These are phyloP conservation scores for Lymantria dispar DNA, from an alignment of 2,888 invertebrate genomes.

Conservation along the genomic window DNA sequence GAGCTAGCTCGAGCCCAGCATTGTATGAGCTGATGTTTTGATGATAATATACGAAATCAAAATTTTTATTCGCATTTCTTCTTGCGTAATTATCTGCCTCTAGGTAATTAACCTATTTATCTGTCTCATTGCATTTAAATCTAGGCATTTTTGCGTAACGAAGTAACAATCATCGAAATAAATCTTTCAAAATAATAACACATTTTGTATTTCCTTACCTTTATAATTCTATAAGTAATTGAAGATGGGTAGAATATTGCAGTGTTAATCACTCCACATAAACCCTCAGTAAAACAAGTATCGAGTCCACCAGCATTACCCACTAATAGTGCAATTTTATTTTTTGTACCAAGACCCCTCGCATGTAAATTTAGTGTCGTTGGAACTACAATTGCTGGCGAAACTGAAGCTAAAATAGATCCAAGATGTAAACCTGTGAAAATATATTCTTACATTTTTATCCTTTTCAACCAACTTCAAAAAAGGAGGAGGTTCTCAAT, in stretches of 20 bases:
- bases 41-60: too few species aligned
- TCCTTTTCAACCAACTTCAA: too few species aligned
- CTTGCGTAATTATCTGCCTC: too few species aligned
- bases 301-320: slow-evolving; percentile 97
- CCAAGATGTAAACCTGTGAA: slow-evolving; percentile 88
- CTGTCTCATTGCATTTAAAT: too few species aligned
- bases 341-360: slow-evolving; percentile 93
- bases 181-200: too few species aligned
- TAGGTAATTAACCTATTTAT: too few species aligned
- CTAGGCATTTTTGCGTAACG: too few species aligned
- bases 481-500: too few species aligned
- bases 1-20: too few species aligned
- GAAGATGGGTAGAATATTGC: slow-evolving; percentile 91
- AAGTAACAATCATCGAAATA: too few species aligned
- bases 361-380: slow-evolving; percentile 89
- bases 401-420: slow-evolving; percentile 94
- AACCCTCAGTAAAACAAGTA: slow-evolving; percentile 96
- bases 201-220: slow-evolving; percentile 55
- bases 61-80: too few species aligned
- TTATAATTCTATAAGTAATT: slow-evolving; percentile 76
- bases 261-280: slow-evolving; percentile 94
- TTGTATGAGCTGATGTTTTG: too few species aligned
- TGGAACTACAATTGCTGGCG: slow-evolving; percentile 97
- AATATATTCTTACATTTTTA: not conserved
- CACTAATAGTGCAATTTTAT: slow-evolving; percentile 95